Conservation (phyloP, 1,140 invertebrate genomes). For the Leptinotarsa lineolata region DNA sequence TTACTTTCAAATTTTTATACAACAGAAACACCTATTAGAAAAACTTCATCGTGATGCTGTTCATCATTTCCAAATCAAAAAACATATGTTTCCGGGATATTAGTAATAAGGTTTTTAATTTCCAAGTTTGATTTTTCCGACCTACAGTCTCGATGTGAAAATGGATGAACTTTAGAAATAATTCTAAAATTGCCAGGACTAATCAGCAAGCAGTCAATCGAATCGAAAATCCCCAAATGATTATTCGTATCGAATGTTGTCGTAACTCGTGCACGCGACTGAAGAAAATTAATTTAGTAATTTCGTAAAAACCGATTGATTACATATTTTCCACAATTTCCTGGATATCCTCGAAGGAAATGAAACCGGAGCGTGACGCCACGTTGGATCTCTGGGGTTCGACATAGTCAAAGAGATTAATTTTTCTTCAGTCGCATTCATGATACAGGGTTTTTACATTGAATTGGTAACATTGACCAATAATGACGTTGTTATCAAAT, state of each 20-base stretch:
- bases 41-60: too few species aligned
- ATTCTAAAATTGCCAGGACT: too few species aligned
- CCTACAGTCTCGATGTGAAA: too few species aligned
- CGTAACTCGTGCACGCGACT: slow-evolving; percentile 16
- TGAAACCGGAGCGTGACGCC: slow-evolving; percentile 33
- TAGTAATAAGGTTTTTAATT: too few species aligned
- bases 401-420: slow-evolving; percentile 23
- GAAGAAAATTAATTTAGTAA: slow-evolving; percentile 23
- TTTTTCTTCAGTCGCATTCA: slow-evolving; percentile 20
- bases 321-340: slow-evolving; percentile 35
- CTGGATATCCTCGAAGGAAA: slow-evolving; percentile 35
- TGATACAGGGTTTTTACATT: background rate
- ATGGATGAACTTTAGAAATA: too few species aligned
- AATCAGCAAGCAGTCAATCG: background rate
- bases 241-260: slow-evolving; percentile 11
- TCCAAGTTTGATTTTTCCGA: too few species aligned
- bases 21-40: too few species aligned
- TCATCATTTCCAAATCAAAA: too few species aligned
- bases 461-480: background rate
- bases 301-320: slow-evolving; percentile 27
- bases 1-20: too few species aligned
- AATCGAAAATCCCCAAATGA: slow-evolving; percentile 8
- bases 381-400: slow-evolving; percentile 23
- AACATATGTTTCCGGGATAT: too few species aligned
- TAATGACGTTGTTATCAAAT: background rate